These are phyloP conservation scores for Aspidiotus rigidus DNA, from an alignment of 2,888 invertebrate genomes.

Conservation along the genomic window DNA sequence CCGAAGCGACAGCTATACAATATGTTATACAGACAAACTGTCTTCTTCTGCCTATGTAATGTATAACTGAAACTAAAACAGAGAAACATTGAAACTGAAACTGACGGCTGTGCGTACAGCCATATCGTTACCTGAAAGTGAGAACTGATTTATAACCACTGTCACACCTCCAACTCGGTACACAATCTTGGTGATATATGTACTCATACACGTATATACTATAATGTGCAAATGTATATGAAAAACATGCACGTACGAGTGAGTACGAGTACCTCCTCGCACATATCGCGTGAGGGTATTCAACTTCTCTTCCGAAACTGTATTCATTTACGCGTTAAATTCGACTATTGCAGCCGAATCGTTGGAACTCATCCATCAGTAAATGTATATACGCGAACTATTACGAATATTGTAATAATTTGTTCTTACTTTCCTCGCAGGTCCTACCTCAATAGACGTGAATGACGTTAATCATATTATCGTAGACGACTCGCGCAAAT, in stretches of 20 bases:
- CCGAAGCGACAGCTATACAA: too few relatives aligned
- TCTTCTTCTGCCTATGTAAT: neutral
- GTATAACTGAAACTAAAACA: conserved; percentile 28
- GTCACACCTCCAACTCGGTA: conserved; percentile 27
- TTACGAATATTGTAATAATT: conserved; percentile 17
- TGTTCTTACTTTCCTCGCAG: conserved; percentile 1
- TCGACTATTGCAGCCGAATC: conserved; percentile 25
- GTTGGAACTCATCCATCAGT: conserved; percentile 30
- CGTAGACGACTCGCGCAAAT: too few relatives aligned
- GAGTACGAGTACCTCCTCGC: too few relatives aligned
- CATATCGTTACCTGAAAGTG: conserved; percentile 28
- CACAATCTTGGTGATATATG: conserved; percentile 29
- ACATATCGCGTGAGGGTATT: neutral
- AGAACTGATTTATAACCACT: conserved; percentile 31
- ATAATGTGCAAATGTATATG: conserved; percentile 9
- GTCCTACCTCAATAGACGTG: conserved; percentile 9
- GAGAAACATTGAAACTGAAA: conserved; percentile 28
- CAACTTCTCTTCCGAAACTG: neutral
- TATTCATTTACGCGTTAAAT: conserved; percentile 28
- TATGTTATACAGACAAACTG: too few relatives aligned
- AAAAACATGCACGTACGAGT: too few relatives aligned
- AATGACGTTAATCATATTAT: too few relatives aligned
- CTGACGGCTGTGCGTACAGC: conserved; percentile 15
- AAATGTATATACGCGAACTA: conserved; percentile 9
- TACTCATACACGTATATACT: conserved; percentile 20